Conservation (phyloP, 2,888 invertebrate genomes). For the Carcina quercana region DNA sequence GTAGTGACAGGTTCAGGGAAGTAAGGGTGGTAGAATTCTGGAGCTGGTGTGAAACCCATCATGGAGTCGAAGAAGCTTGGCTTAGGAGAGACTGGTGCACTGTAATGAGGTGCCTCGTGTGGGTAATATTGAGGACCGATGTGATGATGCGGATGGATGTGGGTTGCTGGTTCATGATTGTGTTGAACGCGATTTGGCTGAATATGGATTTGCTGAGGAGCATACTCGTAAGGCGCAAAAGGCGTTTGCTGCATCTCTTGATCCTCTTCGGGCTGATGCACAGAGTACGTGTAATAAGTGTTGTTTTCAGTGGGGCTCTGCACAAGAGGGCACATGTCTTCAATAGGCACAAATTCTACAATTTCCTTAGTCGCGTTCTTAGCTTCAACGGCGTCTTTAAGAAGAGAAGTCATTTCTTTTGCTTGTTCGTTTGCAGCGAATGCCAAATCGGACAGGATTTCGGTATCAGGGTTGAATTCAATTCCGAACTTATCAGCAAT, state of each 20-base stretch:
- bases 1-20: conserved; percentile 38
- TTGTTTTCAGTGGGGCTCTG: conserved; percentile 20
- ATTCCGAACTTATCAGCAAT: conserved; percentile 63
- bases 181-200: too few species aligned
- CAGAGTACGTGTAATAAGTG: conserved; percentile 27
- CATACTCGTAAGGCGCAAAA: conserved; percentile 18
- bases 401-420: conserved; percentile 43
- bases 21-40: conserved; percentile 36
- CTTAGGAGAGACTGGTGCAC: conserved; percentile 36
- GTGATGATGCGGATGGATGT: conserved; percentile 19
- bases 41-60: conserved; percentile 34
- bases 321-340: conserved; percentile 9
- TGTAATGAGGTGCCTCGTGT: conserved; percentile 26
- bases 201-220: conserved; percentile 18
- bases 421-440: conserved; percentile 52
- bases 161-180: conserved; percentile 16
- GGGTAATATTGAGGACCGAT: conserved; percentile 23
- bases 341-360: conserved; percentile 23
- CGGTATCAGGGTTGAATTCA: conserved; percentile 54
- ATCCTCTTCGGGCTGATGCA: conserved; percentile 16
- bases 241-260: conserved; percentile 15
- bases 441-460: conserved; percentile 53
- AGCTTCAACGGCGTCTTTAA: conserved; percentile 38
- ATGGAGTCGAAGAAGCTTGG: conserved; percentile 49
- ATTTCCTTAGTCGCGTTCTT: conserved; percentile 30